Evolutionary conservation across 1,140 invertebrate genomes (phyloP).

Genomic region (Philopotamus ludificatus): DNA sequence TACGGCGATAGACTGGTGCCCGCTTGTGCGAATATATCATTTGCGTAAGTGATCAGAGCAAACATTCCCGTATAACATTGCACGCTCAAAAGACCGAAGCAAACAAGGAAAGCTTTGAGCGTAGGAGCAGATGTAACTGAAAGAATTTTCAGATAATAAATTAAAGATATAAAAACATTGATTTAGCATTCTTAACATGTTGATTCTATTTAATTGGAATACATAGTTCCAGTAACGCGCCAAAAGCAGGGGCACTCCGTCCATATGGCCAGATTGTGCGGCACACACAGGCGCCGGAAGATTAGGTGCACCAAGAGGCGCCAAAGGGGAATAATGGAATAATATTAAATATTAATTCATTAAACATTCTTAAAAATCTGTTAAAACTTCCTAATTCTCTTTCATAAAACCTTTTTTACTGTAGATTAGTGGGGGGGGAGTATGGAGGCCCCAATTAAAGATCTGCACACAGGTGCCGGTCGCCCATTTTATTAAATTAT

Average conservation of each 20-base stretch:
- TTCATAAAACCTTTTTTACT: too few species aligned
- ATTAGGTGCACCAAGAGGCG: too few species aligned
- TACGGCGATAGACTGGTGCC: slow-evolving; percentile 24
- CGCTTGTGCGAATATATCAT: slow-evolving; percentile 28
- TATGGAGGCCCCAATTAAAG: too few species aligned
- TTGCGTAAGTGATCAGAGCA: slow-evolving; percentile 27
- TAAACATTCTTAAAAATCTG: too few species aligned
- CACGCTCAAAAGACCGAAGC: slow-evolving; percentile 20
- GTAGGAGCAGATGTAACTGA: slow-evolving; percentile 18
- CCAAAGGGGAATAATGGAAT: neutral
- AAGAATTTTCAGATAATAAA: slow-evolving; percentile 9
- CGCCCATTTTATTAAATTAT: too few species aligned
- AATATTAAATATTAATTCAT: too few species aligned
- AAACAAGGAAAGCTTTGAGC: slow-evolving; percentile 15
- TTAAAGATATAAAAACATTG: slow-evolving; percentile 1
- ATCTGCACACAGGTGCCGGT: too few species aligned
- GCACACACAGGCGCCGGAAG: too few species aligned
- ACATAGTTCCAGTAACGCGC: too few species aligned
- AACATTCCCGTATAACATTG: slow-evolving; percentile 32
- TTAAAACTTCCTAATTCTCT: neutral
- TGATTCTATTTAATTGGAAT: neutral
- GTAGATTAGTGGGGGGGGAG: too few species aligned
- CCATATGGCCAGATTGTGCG: too few species aligned
- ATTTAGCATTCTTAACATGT: neutral
- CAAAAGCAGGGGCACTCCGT: too few species aligned